phyloP scores from a whole-genome alignment of 2,113 vertebrate genomes.

The Damaliscus lunatus region DNA sequence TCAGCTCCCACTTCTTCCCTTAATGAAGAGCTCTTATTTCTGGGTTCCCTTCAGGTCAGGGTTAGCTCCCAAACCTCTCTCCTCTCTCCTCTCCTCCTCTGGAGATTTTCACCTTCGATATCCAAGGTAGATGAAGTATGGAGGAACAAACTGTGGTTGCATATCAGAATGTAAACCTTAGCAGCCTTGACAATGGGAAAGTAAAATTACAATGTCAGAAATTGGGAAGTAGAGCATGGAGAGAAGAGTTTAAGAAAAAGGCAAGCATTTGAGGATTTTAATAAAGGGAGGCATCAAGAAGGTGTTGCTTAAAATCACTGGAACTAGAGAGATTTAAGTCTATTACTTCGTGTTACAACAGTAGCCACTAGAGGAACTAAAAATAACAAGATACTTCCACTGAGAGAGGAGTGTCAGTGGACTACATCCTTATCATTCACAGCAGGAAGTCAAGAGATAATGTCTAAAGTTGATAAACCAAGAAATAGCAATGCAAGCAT shows the following conservation, averaged over 20 bases:
- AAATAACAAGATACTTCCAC: neutral
- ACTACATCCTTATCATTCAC: neutral
- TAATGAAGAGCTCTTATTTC: neutral
- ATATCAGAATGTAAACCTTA: neutral
- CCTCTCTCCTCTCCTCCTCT: neutral
- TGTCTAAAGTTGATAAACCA: neutral
- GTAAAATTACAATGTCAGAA: neutral
- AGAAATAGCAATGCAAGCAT: neutral
- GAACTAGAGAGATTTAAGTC: neutral
- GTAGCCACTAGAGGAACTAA: neutral
- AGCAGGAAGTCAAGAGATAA: slow-evolving; percentile 35
- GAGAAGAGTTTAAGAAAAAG: neutral
- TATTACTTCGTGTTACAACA: neutral
- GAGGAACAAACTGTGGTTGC: neutral
- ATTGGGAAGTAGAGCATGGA: neutral
- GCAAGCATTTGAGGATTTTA: neutral
- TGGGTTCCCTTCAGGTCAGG: neutral
- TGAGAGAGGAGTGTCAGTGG: neutral
- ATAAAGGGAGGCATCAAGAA: neutral
- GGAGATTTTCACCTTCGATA: neutral
- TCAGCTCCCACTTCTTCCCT: neutral
- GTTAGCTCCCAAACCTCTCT: neutral
- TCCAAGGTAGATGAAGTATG: neutral
- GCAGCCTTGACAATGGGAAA: neutral
- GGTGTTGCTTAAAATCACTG: neutral